Percentiles rank a stretch among this genome's conserved stretches.
phyloP scores from a whole-genome alignment of 1,140 invertebrate species.

The Drosophila aff. region DNA sequence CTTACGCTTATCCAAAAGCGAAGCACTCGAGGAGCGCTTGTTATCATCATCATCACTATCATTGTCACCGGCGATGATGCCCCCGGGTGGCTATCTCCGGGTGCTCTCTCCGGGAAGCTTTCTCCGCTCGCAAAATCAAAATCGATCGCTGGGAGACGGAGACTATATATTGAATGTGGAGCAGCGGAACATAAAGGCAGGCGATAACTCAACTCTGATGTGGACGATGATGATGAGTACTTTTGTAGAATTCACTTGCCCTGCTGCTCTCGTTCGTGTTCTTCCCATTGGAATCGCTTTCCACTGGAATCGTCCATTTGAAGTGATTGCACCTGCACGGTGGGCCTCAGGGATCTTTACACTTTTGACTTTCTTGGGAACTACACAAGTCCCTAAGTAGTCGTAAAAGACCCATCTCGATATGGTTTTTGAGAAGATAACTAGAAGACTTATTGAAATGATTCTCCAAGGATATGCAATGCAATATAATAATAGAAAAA shows the following conservation, averaged over 20 bases:
- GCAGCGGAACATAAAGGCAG: conserved; percentile 28
- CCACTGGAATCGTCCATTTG: conserved; percentile 1
- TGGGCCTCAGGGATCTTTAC: conserved; percentile 1
- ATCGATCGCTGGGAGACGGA: conserved; percentile 4
- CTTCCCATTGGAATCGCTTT: background rate
- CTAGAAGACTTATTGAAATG: background rate
- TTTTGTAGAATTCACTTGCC: conserved; percentile 32
- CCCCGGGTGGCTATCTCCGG: conserved; percentile 10
- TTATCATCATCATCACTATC: conserved; percentile 65
- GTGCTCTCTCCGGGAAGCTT: conserved; percentile 29
- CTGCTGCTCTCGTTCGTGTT: conserved; percentile 5
- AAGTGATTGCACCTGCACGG: conserved; percentile 18
- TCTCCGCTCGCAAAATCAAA: conserved; percentile 43
- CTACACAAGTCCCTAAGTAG: background rate
- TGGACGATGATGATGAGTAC: conserved; percentile 41
- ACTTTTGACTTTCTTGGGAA: background rate
- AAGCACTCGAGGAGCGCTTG: conserved; percentile 50
- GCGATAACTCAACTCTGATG: conserved; percentile 68
- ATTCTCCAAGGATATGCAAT: background rate
- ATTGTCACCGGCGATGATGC: conserved; percentile 32
- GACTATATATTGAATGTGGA: conserved; percentile 11
- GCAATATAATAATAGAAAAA: too few relatives aligned
- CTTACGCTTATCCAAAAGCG: conserved; percentile 53
- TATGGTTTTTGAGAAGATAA: too few relatives aligned
- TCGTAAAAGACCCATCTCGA: too few relatives aligned